A percentile compares a stretch with the other conserved stretches of the same genome.
Conservation (phyloP, 2,113 vertebrate genomes). For the Oxyura jamaicensis region DNA sequence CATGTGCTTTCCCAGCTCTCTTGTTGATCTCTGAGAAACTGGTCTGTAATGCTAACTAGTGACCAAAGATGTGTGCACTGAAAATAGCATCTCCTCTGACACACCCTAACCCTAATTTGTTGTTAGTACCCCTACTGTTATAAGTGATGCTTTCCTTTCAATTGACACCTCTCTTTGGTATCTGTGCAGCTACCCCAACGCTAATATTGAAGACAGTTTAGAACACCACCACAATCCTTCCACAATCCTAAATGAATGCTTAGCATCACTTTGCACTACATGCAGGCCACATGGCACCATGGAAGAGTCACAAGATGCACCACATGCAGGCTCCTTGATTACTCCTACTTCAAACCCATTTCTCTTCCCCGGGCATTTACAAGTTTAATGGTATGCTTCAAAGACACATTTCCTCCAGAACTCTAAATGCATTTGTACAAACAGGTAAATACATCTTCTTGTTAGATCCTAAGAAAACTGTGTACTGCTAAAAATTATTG, state of each 20-base stretch:
- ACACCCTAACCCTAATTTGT: not conserved
- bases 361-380: not conserved
- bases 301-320: not conserved
- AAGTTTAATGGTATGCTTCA: not conserved
- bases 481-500: not conserved
- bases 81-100: not conserved
- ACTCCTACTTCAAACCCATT: not conserved
- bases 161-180: not conserved
- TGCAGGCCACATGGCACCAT: rapidly evolving
- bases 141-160: not conserved
- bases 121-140: not conserved
- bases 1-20: not conserved
- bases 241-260: not conserved
- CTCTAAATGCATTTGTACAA: not conserved
- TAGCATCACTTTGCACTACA: not conserved
- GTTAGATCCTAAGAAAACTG: not conserved
- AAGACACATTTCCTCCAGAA: not conserved
- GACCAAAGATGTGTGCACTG: not conserved
- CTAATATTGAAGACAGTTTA: not conserved
- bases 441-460: not conserved
- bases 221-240: not conserved
- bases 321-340: not conserved
- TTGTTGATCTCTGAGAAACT: not conserved
- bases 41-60: not conserved
- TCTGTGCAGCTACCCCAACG: not conserved